Evolutionary conservation across 2,888 invertebrate genomes (phyloP), one percentile per base, ranked within the genome.

Genomic region (Gonocerus acuteangulatus): DNA sequence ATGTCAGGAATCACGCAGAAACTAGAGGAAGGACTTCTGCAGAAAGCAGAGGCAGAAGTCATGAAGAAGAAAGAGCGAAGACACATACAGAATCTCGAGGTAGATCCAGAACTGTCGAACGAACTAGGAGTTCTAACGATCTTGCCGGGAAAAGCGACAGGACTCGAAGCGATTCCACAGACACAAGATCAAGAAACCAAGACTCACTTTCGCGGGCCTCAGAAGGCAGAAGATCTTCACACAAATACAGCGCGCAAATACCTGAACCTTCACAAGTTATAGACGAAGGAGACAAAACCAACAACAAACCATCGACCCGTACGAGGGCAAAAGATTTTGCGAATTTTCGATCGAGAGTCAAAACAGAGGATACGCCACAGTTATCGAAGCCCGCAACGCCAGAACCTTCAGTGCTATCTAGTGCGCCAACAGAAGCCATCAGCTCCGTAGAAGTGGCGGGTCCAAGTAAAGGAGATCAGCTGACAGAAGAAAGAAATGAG

Each of bases 401-500:
- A 6, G 27, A 27, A n/a, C n/a, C n/a, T n/a, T n/a, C n/a, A n/a
- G n/a, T n/a, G n/a, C n/a, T n/a, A n/a, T n/a, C n/a, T n/a, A n/a
- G n/a, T n/a, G n/a, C n/a, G n/a, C n/a, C n/a, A n/a, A n/a, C n/a
- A 39, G 39, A 13, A 39, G 39, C n/a, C 39, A 39, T n/a, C 39
- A 39, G 39, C 6, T 32, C 11, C 32, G 11, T n/a, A n/a, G n/a
- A n/a, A n/a, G n/a, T n/a, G n/a, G n/a, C n/a, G n/a, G n/a, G n/a
- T n/a, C n/a, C n/a, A n/a, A n/a, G n/a, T n/a, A n/a, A n/a, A n/a
- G n/a, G n/a, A n/a, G n/a, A n/a, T n/a, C n/a, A n/a, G n/a, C 11
- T 32, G 15, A 3, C 19, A n/a, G 54, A 57, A 21, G 44, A 47
- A 18, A 57, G 45, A 45, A 47, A 57, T 45, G 57, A 44, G 22